Base-by-base conservation (phyloP, 1,140 invertebrate genomes). In the Hormaphis cornu region DNA sequence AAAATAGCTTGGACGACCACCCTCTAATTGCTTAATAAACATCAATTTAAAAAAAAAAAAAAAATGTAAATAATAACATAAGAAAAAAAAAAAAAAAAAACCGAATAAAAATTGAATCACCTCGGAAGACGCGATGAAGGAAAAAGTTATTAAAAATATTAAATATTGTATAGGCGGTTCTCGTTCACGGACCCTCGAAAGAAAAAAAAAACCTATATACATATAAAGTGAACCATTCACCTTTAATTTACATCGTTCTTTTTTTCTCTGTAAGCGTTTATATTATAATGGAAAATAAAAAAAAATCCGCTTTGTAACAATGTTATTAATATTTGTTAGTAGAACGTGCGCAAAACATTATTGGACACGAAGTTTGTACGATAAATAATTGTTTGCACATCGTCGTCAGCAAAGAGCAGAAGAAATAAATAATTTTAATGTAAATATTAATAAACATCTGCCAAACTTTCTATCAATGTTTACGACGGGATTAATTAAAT, bases 241-340 rank as follows among this genome's bases (percentile, higher is more conserved):
- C 61, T 66, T 66, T 18, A 66, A 66, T 48, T 66, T 48, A 48
- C 40, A 20, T 30, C 61, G 28, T 48, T 30, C 12, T 30, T 30
- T 46, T 48, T 66, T 33, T 28, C 42, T 46, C 28, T 24, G 10
- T 37, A 48, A 66, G 28, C 61, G 44, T 66, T 66, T 48, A 66
- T 66, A 66, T 50, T 33, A 24, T 35, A 18, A 66, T 37, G 24
- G 18, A 33, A 30, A 28, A 63, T 8, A 61, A 63, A 44, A 22
- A 46, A 35, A 48, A 66, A 66, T 66, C 61, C 61, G 30, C 61
- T 66, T 48, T 66, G 26, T 46, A 66, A 33, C 44, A 48, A 66
- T 50, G 61, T 66, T 66, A 66, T 66, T 66, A 66, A 66, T 66
- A 66, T 66, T 66, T 66, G 44, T 66, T 66, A 66, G 44, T n/a